Conservation (phyloP, 2,888 invertebrate genomes). For the Xanthostigma xanthostigma region DNA sequence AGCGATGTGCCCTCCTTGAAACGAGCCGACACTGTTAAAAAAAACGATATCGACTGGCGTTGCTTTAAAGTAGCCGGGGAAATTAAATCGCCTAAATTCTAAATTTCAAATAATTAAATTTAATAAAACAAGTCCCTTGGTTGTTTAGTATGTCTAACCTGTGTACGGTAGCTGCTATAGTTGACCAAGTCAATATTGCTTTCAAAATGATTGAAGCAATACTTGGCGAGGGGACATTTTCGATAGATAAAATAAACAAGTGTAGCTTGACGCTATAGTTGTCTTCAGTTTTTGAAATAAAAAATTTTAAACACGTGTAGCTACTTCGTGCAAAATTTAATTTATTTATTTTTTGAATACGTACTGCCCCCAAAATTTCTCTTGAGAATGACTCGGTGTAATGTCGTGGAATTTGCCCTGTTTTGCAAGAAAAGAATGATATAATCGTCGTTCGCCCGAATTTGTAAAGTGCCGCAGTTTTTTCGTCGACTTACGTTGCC, state of each 20-base stretch:
- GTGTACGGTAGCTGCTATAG: constrained; percentile 20
- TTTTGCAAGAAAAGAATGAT: no score
- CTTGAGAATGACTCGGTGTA: background rate
- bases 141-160: constrained; percentile 18
- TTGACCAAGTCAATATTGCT: constrained; percentile 13
- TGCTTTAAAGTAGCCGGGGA: constrained; percentile 12
- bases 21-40: background rate
- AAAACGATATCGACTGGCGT: constrained; percentile 4
- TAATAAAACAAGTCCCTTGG: constrained; percentile 20
- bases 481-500: no score
- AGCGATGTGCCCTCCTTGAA: background rate
- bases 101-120: constrained; percentile 22
- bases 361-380: background rate
- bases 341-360: no score
- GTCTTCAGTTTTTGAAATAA: no score
- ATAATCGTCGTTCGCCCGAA: no score
- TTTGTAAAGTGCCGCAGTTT: no score
- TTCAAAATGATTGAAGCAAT: no score
- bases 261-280: no score
- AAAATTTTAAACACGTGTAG: no score
- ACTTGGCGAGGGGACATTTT: no score
- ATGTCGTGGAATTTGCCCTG: background rate
- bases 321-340: no score
- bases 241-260: no score
- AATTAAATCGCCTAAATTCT: constrained; percentile 19